These are phyloP conservation scores for Sebastes diaconus DNA, from an alignment of 2,797 vertebrate species.

Conservation along the genomic window DNA sequence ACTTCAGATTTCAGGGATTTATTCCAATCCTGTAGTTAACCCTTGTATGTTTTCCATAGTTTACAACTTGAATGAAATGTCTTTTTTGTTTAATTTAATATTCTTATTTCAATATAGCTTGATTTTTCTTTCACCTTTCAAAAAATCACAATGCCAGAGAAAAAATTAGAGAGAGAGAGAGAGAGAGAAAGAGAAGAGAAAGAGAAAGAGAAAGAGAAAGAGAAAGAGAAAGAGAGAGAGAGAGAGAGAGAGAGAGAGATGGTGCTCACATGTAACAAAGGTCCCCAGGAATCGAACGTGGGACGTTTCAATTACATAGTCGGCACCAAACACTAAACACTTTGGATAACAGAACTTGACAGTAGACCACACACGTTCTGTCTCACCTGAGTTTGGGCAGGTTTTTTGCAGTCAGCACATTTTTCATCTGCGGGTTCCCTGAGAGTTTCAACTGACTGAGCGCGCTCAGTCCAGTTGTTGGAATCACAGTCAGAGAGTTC, in stretches of 20 bases:
- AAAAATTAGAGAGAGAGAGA: no score
- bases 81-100: neutral
- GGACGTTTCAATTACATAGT: neutral
- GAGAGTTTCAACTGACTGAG: conserved; percentile 94
- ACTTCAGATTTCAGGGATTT: neutral
- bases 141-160: neutral
- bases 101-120: neutral
- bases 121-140: neutral
- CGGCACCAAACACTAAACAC: neutral
- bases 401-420: conserved; percentile 87
- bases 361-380: neutral
- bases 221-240: rapidly evolving
- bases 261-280: neutral
- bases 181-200: no score
- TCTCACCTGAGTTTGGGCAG: conserved; percentile 92
- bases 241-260: no score
- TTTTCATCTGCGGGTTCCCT: conserved; percentile 91
- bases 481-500: conserved; percentile 89
- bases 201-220: rapidly evolving
- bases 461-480: conserved; percentile 86
- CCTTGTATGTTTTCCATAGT: neutral
- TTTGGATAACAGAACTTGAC: neutral
- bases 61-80: neutral
- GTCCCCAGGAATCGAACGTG: neutral
- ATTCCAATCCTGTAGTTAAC: neutral